These are phyloP conservation scores for Linurgus olivaceus DNA, from an alignment of 2,797 vertebrate species.

Conservation along the genomic window DNA sequence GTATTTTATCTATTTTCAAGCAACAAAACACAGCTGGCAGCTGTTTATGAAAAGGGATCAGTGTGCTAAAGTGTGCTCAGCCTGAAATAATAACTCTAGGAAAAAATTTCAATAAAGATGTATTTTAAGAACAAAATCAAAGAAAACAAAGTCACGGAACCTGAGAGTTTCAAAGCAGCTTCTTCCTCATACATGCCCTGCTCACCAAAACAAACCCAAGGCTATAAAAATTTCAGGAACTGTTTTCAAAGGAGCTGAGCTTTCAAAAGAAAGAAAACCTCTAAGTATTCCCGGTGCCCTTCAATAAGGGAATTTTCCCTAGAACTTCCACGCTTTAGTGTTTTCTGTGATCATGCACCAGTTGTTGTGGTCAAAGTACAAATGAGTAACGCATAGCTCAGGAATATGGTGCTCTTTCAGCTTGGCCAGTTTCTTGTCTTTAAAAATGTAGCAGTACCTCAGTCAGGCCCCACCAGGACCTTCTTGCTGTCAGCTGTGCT, in stretches of 20 bases:
- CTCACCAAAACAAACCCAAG: background rate
- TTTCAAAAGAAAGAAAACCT: slow-evolving; percentile 16
- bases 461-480: slow-evolving; percentile 66
- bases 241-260: background rate
- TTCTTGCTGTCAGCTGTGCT: background rate
- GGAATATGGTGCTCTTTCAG: slow-evolving; percentile 71
- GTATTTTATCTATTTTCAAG: slow-evolving; percentile 1
- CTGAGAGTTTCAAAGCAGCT: background rate
- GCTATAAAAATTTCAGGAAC: slow-evolving; percentile 30
- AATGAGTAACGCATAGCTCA: slow-evolving; percentile 75
- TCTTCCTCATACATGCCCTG: background rate
- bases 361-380: slow-evolving; percentile 79
- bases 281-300: background rate
- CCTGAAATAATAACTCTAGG: background rate
- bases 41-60: background rate
- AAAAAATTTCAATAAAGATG: background rate
- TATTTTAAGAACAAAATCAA: slow-evolving; percentile 50
- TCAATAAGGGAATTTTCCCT: background rate
- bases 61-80: background rate
- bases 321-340: slow-evolving; percentile 69
- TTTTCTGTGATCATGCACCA: slow-evolving; percentile 80
- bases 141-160: background rate
- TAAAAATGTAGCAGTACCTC: slow-evolving; percentile 80
- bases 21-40: slow-evolving; percentile 3
- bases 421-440: slow-evolving; percentile 76